Base-by-base conservation (phyloP, 2,797 vertebrate genomes). In the Danio choprae region DNA sequence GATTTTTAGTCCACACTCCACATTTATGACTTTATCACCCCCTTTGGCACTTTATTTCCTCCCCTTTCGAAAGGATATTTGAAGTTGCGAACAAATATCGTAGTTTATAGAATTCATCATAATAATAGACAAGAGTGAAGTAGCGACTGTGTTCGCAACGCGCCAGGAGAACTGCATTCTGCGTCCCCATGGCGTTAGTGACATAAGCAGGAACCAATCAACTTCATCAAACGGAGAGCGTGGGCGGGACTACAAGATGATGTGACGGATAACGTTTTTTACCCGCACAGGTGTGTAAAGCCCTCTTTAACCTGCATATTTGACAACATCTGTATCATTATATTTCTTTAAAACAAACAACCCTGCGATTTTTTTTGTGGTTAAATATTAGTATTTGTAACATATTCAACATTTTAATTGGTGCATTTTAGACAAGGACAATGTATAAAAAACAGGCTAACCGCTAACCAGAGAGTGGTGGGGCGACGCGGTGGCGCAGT, bases 181-280 rank as follows among this genome's bases (percentile, higher is more conserved):
- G 67, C 16, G 51, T 72, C 12, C 6, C 43, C 67, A 8, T 58
- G 12, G 40, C 7, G 18, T 67, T 15, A 79, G n/a, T 68, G 80
- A 77, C 83, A 48, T 20, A 1, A 1, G 18, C 50, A 11, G 0
- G 13, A 48, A 51, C 84, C 84, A 83, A 85, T 83, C 78, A 65
- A 12, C 8, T 46, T 46, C 44, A 13, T 1, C 0, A 18, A 44
- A 38, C 4, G 7, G 13, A 4, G 0, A 22, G 46, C 5, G 2
- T 72, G 13, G 84, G 78, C 63, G 77, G 81, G 38, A 4, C 6
- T 40, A 18, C 1, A 51, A 6, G 22, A 9, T 7, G 44, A 5
- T 6, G 7, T 0, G 10, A n/a, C 62, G 36, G 82, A 82, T 82
- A 53, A 73, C 1, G 9, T 10, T 36, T 51, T 38, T 10, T 38